Evolutionary conservation across 2,113 vertebrate genomes (phyloP).

Genomic region (Orientallactaga bullata): DNA sequence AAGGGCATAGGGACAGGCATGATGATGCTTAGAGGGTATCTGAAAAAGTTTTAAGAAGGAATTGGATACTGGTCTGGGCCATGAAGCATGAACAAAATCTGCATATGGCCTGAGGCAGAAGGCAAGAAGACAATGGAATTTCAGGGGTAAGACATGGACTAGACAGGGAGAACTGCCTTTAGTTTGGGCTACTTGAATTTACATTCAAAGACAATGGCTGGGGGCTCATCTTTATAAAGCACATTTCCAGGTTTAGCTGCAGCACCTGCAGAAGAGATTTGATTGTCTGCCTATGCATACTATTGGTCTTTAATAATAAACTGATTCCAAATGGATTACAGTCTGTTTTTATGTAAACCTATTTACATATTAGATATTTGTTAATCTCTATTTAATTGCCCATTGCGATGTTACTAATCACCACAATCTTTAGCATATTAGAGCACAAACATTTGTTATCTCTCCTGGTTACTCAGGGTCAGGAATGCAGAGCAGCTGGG

Average conservation of each 20-base stretch:
- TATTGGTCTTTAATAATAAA: conserved; percentile 47
- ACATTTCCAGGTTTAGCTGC: neutral
- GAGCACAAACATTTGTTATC: conserved; percentile 12
- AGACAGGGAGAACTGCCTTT: neutral
- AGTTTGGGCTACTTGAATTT: neutral
- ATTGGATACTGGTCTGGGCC: neutral
- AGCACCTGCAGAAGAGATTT: neutral
- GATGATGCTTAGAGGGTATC: neutral
- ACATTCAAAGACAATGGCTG: neutral
- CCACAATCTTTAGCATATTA: neutral
- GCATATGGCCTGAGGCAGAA: neutral
- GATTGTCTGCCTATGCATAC: conserved; percentile 36
- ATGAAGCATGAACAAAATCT: neutral
- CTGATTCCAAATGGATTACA: conserved; percentile 12
- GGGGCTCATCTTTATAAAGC: neutral
- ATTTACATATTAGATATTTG: conserved; percentile 39
- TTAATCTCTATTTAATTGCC: conserved; percentile 54
- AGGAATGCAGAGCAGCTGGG: neutral
- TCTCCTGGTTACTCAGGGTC: neutral
- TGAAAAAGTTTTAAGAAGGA: conserved; percentile 33
- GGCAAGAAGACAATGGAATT: conserved; percentile 7
- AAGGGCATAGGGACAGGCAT: neutral
- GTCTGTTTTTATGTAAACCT: conserved; percentile 36
- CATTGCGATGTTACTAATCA: conserved; percentile 9
- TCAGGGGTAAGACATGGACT: neutral